Evolutionary conservation across 2,888 invertebrate genomes (phyloP).

Genomic region (Ormyrus pomaceus): DNA sequence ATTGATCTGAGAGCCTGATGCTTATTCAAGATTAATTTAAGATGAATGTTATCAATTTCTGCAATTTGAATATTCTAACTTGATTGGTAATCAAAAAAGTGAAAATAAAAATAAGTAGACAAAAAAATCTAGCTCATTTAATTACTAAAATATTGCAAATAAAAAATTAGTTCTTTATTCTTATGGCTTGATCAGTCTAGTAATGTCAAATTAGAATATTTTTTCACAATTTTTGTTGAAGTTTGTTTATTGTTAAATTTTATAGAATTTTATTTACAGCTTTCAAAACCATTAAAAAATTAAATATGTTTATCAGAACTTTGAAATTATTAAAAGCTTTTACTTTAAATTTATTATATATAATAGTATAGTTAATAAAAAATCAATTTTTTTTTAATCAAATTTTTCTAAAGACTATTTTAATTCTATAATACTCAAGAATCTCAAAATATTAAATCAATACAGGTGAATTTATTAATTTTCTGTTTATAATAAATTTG

Average conservation of each 20-base stretch:
- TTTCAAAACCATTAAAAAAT: conserved; percentile 2
- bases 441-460: background rate
- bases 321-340: background rate
- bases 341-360: background rate
- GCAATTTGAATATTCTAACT: background rate
- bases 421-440: background rate
- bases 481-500: too few relatives aligned
- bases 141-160: background rate
- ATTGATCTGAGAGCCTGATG: background rate
- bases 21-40: too few relatives aligned
- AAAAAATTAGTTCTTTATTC: background rate
- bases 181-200: background rate
- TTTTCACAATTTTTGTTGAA: background rate
- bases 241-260: background rate
- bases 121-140: background rate
- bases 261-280: background rate
- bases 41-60: background rate
- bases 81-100: background rate
- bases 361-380: background rate
- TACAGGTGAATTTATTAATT: too few relatives aligned
- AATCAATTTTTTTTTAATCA: background rate
- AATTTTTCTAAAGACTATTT: background rate
- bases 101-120: background rate
- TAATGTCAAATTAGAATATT: background rate
- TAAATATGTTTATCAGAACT: conserved; percentile 10